Percentiles rank a stretch among this genome's conserved stretches.
These are phyloP conservation scores for Metalampra italica DNA, from an alignment of 2,888 invertebrate genomes.

Conservation along the genomic window DNA sequence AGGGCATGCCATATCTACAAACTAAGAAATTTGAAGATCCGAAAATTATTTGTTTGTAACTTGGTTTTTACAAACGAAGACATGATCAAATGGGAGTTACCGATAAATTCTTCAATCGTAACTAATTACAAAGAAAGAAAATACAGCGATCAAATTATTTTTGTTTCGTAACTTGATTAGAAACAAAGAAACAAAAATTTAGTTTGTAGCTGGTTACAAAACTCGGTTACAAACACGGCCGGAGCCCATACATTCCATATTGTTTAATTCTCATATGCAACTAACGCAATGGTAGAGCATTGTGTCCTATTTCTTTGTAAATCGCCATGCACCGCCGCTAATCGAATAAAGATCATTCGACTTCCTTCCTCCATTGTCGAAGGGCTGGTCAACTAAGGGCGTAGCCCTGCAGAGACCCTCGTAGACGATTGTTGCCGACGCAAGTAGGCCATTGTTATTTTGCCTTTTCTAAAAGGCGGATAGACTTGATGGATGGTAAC, in stretches of 20 bases:
- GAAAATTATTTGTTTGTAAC: too few species aligned
- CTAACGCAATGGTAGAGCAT: slow-evolving; percentile 35
- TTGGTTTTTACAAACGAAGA: too few species aligned
- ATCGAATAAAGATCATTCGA: slow-evolving; percentile 57
- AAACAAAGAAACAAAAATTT: too few species aligned
- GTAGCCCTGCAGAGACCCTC: not conserved
- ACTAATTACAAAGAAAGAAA: too few species aligned
- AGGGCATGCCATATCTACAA: too few species aligned
- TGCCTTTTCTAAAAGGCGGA: not conserved
- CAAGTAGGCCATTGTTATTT: not conserved
- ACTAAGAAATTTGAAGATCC: too few species aligned
- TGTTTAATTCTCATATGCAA: not conserved
- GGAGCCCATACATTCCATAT: not conserved
- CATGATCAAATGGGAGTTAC: too few species aligned
- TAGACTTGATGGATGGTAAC: not conserved
- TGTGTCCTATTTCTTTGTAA: slow-evolving; percentile 35
- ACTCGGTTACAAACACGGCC: too few species aligned
- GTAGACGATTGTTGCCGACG: not conserved
- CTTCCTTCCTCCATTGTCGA: slow-evolving; percentile 5
- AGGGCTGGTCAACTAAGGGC: not conserved
- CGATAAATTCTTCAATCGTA: too few species aligned
- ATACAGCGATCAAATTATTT: too few species aligned
- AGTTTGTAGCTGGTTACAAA: too few species aligned
- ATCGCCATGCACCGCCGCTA: slow-evolving; percentile 27
- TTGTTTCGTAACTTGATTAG: too few species aligned